Evolutionary conservation across 2,888 invertebrate genomes (phyloP), one percentile per base, ranked within the genome.

Genomic region (Ormyrus thymus): DNA sequence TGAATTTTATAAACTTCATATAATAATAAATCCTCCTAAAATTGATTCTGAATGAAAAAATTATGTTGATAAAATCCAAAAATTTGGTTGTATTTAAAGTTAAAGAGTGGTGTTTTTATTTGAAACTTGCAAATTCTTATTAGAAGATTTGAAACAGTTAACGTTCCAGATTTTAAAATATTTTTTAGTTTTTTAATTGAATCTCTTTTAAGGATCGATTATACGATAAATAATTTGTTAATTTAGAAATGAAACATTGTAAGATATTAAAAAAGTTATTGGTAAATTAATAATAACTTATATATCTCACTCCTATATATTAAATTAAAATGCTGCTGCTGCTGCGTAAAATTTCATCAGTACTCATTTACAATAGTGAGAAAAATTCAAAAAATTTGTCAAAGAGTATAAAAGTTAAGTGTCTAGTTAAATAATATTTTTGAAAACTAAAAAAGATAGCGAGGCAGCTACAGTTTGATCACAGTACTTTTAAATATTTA

Each of bases 401-500:
- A 51, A n/a, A n/a, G 8, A 64, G 29, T 29, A 29, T 46, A 46
- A 51, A 65, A 10, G 55, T 9, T 50, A 55, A 62, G 43, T 56
- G 11, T 58, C 15, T 76, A 50, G 29, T 61, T 53, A 68, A 62
- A 55, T 69, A 76, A 61, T 56, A 55, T 53, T 62, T 65, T 66
- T 53, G 15, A 43, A 50, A 53, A 10, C 15, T 75, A 51, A 70
- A 78, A 79, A 71, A 7, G 11, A 74, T 84, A 84, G 81, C 82
- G 79, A 79, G 82, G 83, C 82, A 85, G 84, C 83, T 83, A 83
- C 83, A 78, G 29, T 80, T 83, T 84, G 84, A 88, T 88, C 88
- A 87, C 88, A 87, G 87, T 85, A 83, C 77, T 83, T 85, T 86
- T 85, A 85, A 85, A 83, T 86, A 59, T 72, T 70, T 70, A 65